These are phyloP conservation scores for Morone chrysops DNA, from an alignment of 2,113 vertebrate species.

Conservation along the genomic window DNA sequence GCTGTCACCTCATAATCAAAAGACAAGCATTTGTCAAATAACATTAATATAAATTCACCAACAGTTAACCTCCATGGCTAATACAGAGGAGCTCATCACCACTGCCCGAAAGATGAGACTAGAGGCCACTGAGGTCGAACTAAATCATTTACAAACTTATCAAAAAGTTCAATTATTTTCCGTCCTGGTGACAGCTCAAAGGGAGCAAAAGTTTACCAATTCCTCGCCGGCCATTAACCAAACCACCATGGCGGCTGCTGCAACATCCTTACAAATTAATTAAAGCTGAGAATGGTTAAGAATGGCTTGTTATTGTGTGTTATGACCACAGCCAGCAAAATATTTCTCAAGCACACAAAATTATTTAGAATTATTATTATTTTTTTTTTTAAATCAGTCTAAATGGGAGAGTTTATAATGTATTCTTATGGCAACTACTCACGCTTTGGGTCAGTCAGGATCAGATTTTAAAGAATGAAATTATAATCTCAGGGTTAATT, in stretches of 20 bases:
- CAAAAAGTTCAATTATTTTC: conserved; percentile 95
- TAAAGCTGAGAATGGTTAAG: background rate
- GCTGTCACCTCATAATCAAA: conserved; percentile 18
- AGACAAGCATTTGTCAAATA: background rate
- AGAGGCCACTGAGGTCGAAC: conserved; percentile 89
- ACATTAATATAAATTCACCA: background rate
- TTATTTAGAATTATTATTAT: no score
- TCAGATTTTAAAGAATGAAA: background rate
- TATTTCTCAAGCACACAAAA: background rate
- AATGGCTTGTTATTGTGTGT: background rate
- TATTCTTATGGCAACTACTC: background rate
- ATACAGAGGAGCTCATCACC: conserved; percentile 25
- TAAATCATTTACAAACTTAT: conserved; percentile 96
- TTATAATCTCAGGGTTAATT: background rate
- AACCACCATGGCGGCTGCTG: conserved; percentile 33
- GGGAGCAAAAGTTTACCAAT: conserved; percentile 92
- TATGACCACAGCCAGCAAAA: background rate
- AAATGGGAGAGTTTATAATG: background rate
- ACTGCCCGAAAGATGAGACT: conserved; percentile 83
- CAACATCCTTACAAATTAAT: conserved; percentile 15
- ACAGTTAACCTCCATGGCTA: conserved; percentile 1
- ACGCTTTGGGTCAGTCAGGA: background rate
- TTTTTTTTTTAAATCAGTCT: background rate
- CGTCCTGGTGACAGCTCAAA: conserved; percentile 88
- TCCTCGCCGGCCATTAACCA: conserved; percentile 85